Base-by-base conservation (phyloP, 2,888 invertebrate species). In the Itoplectis maculator region DNA sequence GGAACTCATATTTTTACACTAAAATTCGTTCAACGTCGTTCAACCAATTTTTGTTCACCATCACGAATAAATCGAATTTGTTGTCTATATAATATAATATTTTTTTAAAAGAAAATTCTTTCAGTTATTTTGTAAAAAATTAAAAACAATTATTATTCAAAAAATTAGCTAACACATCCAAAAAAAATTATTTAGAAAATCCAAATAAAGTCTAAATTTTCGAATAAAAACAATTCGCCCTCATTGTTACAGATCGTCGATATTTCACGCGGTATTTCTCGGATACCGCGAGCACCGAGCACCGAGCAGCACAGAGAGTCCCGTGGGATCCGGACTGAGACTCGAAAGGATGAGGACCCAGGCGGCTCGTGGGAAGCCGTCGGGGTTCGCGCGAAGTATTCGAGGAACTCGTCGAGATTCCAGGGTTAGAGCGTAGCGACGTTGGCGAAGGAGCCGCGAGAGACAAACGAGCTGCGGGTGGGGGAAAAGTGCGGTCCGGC, bases 341-440 rank as follows among this genome's bases (percentile, higher is more conserved):
- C 47, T 73, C 66, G 45, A 29, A 45, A 72, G 35, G 23, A 80
- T 49, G 51, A 72, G 35, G 23, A 80, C 42, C 37, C 29, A 66
- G 65, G 66, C 11, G 72, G 29, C 76, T 74, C 81, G 83, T 83
- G 83, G 63, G 79, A 85, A 82, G 74, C 59, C 59, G 73, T n/a
- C n/a, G 65, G 65, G 66, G 51, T 65, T 47, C 54, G 56, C 51
- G 51, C 47, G 76, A 79, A 70, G 79, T 79, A 81, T 84, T 83
- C 79, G 61, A 81, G 83, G 79, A 83, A 85, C 84, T 85, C 77
- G 74, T 72, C 59, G 61, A 63, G 83, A 83, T 83, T 83, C 81
- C 83, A 79, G 81, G 79, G 79, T 82, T 63, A 68, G 68, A 63
- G 54, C 65, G 70, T 3, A 73, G 74, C 79, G 75, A 59, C 69